phyloP scores from a whole-genome alignment of 2,888 invertebrate species.

The Drosophila putrida region DNA sequence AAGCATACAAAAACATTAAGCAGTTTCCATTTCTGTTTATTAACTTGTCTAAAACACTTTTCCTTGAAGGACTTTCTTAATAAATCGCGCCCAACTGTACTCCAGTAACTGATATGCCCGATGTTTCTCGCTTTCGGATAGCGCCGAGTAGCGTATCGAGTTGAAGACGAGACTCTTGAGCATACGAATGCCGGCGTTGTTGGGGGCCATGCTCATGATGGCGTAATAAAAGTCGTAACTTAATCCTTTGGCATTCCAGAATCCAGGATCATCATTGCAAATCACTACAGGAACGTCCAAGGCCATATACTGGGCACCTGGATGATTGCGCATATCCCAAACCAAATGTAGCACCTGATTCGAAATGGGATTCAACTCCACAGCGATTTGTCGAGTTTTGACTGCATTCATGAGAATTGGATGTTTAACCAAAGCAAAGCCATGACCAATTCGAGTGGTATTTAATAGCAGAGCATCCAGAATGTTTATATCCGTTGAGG shows the following conservation, averaged over 20 bases:
- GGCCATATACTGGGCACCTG: conserved; percentile 87
- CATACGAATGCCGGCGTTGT: conserved; percentile 87
- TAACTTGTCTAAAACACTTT: conserved; percentile 55
- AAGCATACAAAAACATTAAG: background rate
- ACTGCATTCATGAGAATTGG: conserved; percentile 83
- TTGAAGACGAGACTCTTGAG: conserved; percentile 88
- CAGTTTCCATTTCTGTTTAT: background rate
- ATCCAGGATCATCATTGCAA: conserved; percentile 89
- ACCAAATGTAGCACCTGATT: conserved; percentile 86
- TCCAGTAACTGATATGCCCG: conserved; percentile 72
- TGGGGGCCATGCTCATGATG: conserved; percentile 88
- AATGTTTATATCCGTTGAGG: conserved; percentile 87
- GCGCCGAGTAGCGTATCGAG: conserved; percentile 86
- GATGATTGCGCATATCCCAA: conserved; percentile 89
- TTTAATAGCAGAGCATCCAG: conserved; percentile 85
- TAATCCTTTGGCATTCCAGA: conserved; percentile 88
- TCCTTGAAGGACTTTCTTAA: conserved; percentile 74
- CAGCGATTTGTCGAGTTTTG: conserved; percentile 81
- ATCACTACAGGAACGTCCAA: conserved; percentile 88
- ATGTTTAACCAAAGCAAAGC: conserved; percentile 84
- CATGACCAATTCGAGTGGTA: conserved; percentile 85
- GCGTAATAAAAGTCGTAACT: conserved; percentile 90
- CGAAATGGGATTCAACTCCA: conserved; percentile 84
- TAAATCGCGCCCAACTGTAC: conserved; percentile 77
- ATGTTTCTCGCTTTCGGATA: conserved; percentile 66